Evolutionary conservation across 2,888 invertebrate species (phyloP), one percentile per base, ranked within the genome.

Genomic region (Tenthredo scrophulariae): DNA sequence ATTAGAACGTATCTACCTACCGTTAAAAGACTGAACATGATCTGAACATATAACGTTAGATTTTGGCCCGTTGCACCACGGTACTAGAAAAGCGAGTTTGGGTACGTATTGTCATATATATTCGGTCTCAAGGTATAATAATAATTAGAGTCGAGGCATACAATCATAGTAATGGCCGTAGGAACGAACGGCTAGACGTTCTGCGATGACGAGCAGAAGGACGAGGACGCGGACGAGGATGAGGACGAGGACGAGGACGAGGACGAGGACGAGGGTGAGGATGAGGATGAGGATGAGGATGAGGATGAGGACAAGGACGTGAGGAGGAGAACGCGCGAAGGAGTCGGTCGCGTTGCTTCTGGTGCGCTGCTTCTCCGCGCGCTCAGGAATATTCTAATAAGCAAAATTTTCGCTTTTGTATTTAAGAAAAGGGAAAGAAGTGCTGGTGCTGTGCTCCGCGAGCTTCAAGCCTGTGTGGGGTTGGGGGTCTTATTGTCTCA

Each of bases 351-450:
- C 80, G 80, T 58, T 62, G 58, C 33, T 80, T 40, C 58, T 62
- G 80, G 77, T 54, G 77, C 29, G 77, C 50, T 77, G 75, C 15
- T 26, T 46, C 50, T 77, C 58, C 37, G 62, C 29, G 77, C 77
- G 26, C 62, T n/a, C 58, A 89, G 91, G 91, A 92, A 92, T 92
- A 91, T 91, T 91, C 91, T 92, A 92, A 92, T 92, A 92, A 92
- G 92, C 91, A 91, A 91, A 91, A 92, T 92, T 91, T 91, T 91
- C 91, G 91, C 92, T 92, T 92, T 92, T 91, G 91, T 91, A 91
- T 91, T 91, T 91, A 92, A 91, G 91, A 91, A 92, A 91, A 90
- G 89, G 90, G 90, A 90, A 90, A 90, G 91, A 91, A 91, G 88
- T 88, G 88, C 88, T 85, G 86, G 86, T 84, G 84, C 84, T 84